phyloP scores from a whole-genome alignment of 2,113 vertebrate genomes.

The Hippolais icterina region DNA sequence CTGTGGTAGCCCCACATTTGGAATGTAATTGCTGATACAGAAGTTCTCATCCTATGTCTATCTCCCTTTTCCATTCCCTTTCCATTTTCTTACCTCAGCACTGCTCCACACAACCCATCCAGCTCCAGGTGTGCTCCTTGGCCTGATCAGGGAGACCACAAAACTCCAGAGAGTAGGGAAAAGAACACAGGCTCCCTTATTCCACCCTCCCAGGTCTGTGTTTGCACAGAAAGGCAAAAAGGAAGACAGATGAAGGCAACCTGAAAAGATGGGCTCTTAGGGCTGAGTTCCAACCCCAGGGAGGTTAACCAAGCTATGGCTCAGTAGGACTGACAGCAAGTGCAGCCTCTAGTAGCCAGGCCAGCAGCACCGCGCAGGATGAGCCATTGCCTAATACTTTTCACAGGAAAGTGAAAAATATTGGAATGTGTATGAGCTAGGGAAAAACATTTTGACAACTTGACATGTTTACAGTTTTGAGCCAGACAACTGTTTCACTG shows the following conservation, averaged over 20 bases:
- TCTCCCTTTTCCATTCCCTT: neutral
- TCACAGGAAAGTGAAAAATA: neutral
- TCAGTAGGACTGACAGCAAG: neutral
- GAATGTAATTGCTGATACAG: neutral
- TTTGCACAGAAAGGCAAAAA: neutral
- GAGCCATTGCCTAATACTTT: neutral
- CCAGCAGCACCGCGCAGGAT: neutral
- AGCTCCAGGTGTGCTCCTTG: neutral
- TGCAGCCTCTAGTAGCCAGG: neutral
- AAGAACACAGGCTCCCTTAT: neutral
- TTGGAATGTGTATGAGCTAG: neutral
- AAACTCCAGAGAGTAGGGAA: neutral
- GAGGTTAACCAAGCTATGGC: neutral
- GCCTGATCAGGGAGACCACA: neutral
- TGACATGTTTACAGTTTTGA: neutral
- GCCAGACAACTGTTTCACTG: neutral
- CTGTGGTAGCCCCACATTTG: neutral
- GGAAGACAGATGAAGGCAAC: neutral
- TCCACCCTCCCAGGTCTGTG: neutral
- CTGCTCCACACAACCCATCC: fast-evolving
- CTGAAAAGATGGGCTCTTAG: neutral
- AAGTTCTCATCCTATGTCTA: neutral
- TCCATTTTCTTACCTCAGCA: neutral
- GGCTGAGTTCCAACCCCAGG: neutral
- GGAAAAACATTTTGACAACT: neutral